Evolutionary conservation across 2,113 vertebrate species (phyloP), one percentile per base, ranked within the genome.

Genomic region (Pteruthius melanotis): DNA sequence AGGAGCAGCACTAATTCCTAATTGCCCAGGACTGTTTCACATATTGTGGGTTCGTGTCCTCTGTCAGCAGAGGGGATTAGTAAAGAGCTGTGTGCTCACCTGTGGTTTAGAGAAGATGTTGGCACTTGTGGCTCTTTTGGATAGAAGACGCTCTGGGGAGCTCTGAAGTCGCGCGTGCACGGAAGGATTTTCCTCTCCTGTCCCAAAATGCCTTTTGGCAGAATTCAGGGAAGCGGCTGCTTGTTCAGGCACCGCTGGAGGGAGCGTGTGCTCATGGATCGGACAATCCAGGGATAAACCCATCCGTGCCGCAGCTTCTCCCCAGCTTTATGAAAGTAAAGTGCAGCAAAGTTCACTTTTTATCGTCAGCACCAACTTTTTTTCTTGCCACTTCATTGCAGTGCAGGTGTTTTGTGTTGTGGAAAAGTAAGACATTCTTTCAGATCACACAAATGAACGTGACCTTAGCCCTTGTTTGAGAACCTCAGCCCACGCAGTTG

Each of bases 231-330:
- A 22, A 79, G 26, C 11, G 59, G 15, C 54, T 4, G 31, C 40
- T 60, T 35, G 64, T 56, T 15, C 20, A 6, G 26, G 24, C 7
- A 28, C 90, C 97, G 53, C 96, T 47, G 96, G 97, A 94, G 96
- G 96, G 96, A 76, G 93, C 15, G 3, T 22, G 85, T 76, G 90
- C 50, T 27, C 11, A 3, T 0, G 4, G 65, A n/a, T 93, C 54
- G 37, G 18, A 35, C 60, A 69, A 19, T 40, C 47, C 6, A 5
- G 56, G 44, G 24, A 23, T 40, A 30, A 86, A 89, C 31, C 24
- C 23, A 8, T 23, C 54, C 26, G 4, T 10, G 44, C 0, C 6
- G 28, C 35, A 31, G 23, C 45, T 81, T 49, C 37, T 3, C 17
- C 53, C 20, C 42, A 9, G 0, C 83, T 92, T 68, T 44, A 4